These are phyloP conservation scores for Daubentonia madagascariensis DNA, from an alignment of 2,113 vertebrate genomes.

Conservation along the genomic window DNA sequence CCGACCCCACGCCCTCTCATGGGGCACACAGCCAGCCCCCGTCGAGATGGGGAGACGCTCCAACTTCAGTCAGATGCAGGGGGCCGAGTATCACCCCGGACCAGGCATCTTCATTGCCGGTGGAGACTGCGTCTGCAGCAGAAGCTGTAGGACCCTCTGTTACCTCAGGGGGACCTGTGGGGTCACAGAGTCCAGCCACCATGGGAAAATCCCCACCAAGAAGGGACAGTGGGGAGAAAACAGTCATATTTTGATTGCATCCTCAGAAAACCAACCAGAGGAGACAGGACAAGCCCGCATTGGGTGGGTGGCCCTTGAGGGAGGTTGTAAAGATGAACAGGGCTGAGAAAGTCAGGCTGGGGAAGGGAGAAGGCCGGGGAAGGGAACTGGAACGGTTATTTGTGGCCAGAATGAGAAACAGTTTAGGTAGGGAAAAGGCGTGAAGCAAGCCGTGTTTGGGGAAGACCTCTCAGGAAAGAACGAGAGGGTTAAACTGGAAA, in stretches of 20 bases:
- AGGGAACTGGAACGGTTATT: neutral
- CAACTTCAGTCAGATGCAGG: neutral
- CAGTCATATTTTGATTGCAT: neutral
- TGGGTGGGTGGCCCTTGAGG: neutral
- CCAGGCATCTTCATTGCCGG: neutral
- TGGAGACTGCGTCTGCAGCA: neutral
- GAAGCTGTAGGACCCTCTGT: fast-evolving
- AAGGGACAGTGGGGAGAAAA: neutral
- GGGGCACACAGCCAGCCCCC: too few species aligned
- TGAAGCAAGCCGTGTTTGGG: neutral
- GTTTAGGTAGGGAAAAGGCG: neutral
- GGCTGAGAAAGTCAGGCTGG: neutral
- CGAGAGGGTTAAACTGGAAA: neutral
- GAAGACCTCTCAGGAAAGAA: neutral
- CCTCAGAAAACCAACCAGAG: neutral
- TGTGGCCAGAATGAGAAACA: neutral
- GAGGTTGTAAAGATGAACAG: neutral
- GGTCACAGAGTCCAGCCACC: neutral
- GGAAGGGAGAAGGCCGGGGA: neutral
- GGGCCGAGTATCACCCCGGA: neutral
- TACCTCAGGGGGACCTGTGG: neutral
- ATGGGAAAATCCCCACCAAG: neutral
- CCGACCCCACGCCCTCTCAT: neutral
- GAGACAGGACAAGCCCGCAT: neutral
- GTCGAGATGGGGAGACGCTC: neutral